phyloP scores from a whole-genome alignment of 1,140 invertebrate genomes.

The Nixonia krombeini region DNA sequence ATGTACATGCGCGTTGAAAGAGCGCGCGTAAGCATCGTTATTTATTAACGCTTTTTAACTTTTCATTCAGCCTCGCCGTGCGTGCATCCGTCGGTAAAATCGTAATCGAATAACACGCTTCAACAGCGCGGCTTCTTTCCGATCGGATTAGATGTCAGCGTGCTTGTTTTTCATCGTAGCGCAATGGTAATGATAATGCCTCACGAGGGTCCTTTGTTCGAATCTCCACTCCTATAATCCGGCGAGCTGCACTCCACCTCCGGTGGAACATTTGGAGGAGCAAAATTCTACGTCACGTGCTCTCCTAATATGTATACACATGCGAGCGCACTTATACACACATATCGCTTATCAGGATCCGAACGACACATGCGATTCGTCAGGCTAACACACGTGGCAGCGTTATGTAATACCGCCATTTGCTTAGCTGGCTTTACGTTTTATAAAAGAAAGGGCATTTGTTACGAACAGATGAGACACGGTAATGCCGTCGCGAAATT shows the following conservation, averaged over 20 bases:
- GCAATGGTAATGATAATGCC: constrained; percentile 31
- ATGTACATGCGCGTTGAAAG: too few relatives aligned
- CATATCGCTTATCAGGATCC: constrained; percentile 44
- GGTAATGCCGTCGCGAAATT: constrained; percentile 18
- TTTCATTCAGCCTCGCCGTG: too few relatives aligned
- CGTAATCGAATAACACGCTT: constrained; percentile 27
- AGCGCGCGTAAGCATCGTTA: too few relatives aligned
- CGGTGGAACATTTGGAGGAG: constrained; percentile 26
- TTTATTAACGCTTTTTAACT: background rate
- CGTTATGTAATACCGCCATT: constrained; percentile 35
- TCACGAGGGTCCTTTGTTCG: constrained; percentile 33
- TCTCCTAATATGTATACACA: constrained; percentile 40
- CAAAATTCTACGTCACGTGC: constrained; percentile 42
- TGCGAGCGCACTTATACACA: too few relatives aligned
- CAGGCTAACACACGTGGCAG: constrained; percentile 34
- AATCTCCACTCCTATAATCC: constrained; percentile 22
- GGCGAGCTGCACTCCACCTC: constrained; percentile 8
- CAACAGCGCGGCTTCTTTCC: too few relatives aligned
- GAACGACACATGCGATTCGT: constrained; percentile 46
- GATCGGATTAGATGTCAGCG: constrained; percentile 42
- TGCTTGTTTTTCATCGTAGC: constrained; percentile 28
- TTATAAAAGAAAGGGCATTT: constrained; percentile 33
- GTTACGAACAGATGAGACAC: constrained; percentile 21
- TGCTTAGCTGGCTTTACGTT: constrained; percentile 45
- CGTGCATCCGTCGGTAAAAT: background rate